phyloP scores from a whole-genome alignment of 2,888 invertebrate genomes.

The Lymantria dispar region DNA sequence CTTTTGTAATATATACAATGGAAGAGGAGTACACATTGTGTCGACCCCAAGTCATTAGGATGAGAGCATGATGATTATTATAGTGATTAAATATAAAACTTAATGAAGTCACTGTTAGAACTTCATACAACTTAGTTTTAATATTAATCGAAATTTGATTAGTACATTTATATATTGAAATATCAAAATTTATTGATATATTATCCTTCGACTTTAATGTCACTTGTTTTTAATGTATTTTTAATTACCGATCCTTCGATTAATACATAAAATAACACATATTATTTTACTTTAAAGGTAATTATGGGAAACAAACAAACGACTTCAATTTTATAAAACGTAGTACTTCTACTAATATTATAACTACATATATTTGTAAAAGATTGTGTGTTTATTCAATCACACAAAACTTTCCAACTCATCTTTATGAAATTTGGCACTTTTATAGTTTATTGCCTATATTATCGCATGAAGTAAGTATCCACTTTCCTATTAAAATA shows the following conservation, averaged over 20 bases:
- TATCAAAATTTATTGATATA: conserved; percentile 29
- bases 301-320: background rate
- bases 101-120: conserved; percentile 29
- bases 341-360: background rate
- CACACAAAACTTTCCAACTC: background rate
- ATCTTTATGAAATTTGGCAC: too few relatives aligned
- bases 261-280: background rate
- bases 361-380: background rate
- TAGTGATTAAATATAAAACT: conserved; percentile 12
- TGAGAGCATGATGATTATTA: too few relatives aligned
- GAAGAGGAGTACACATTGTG: too few relatives aligned
- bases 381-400: background rate
- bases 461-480: too few relatives aligned
- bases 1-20: too few relatives aligned
- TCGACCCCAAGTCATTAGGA: too few relatives aligned
- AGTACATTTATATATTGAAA: conserved; percentile 23
- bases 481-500: too few relatives aligned
- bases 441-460: too few relatives aligned
- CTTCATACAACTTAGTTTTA: conserved; percentile 26
- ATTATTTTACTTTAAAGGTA: background rate
- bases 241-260: conserved; percentile 13
- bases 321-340: background rate
- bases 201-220: conserved; percentile 26
- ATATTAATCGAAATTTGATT: conserved; percentile 31
- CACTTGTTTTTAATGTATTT: conserved; percentile 21